A percentile compares a stretch with the other conserved stretches of the same genome.
These are phyloP conservation scores for Notiomystis cincta DNA, from an alignment of 2,113 vertebrate species.

Conservation along the genomic window DNA sequence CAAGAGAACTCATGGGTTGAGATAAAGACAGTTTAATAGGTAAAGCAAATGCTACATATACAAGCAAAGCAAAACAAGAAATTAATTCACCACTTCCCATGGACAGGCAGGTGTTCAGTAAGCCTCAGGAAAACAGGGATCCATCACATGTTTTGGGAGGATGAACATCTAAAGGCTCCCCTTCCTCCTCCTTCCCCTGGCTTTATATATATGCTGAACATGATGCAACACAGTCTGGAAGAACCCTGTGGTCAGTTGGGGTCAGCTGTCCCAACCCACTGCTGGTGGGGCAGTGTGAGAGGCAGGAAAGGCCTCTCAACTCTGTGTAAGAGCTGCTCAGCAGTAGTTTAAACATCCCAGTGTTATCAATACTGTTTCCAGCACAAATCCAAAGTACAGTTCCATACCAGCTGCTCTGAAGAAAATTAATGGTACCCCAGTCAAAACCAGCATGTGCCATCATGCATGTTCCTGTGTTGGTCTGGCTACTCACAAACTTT, in stretches of 20 bases:
- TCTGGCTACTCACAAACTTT: background rate
- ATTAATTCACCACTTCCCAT: background rate
- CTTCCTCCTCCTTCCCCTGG: background rate
- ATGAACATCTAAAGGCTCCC: background rate
- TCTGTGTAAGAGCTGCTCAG: background rate
- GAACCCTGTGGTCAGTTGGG: background rate
- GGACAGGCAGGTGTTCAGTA: background rate
- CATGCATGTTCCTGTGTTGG: fast-evolving
- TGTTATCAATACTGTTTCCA: background rate
- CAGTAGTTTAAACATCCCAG: background rate
- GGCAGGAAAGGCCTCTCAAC: background rate
- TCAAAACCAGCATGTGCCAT: fast-evolving
- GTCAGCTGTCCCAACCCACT: background rate
- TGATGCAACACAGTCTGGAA: background rate
- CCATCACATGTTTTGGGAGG: background rate
- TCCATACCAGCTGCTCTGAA: background rate
- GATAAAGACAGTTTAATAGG: background rate
- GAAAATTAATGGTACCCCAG: background rate
- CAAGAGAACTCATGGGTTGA: background rate
- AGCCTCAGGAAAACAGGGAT: background rate
- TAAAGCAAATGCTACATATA: background rate
- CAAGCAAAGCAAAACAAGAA: background rate
- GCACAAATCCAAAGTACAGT: background rate
- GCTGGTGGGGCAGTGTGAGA: background rate
- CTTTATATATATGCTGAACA: background rate